phyloP scores from a whole-genome alignment of 2,113 vertebrate species.

The Columbina picui region DNA sequence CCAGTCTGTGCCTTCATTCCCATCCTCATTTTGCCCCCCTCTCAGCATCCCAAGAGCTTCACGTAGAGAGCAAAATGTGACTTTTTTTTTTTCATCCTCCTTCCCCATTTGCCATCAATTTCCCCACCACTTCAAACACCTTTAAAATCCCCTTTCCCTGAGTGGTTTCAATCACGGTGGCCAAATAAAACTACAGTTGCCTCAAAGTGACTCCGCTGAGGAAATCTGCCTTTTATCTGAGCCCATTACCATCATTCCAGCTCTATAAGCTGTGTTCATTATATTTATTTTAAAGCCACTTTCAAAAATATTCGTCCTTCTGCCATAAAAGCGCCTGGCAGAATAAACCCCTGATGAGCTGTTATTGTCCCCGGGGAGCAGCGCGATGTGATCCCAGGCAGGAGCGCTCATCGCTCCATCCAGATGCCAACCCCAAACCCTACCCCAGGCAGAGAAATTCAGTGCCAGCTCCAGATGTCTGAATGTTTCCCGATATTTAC shows the following conservation, averaged over 20 bases:
- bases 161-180: not conserved
- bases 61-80: rapidly evolving
- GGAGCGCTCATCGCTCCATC: not conserved
- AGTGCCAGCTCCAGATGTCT: not conserved
- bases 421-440: not conserved
- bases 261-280: not conserved
- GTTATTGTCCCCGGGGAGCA: not conserved
- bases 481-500: not conserved
- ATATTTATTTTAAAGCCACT: not conserved
- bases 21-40: rapidly evolving
- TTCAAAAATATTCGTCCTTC: not conserved
- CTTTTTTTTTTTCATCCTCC: not conserved
- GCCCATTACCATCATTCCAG: not conserved
- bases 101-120: not conserved
- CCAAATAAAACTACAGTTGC: not conserved
- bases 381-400: not conserved
- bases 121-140: not conserved
- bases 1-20: not conserved
- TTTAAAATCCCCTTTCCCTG: not conserved
- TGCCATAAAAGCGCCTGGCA: not conserved
- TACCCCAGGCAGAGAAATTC: not conserved
- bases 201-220: not conserved
- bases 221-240: not conserved
- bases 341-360: not conserved
- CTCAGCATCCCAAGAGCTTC: not conserved